These are phyloP conservation scores for Cyphomyrmex costatus DNA, from an alignment of 1,140 invertebrate genomes.

Conservation along the genomic window DNA sequence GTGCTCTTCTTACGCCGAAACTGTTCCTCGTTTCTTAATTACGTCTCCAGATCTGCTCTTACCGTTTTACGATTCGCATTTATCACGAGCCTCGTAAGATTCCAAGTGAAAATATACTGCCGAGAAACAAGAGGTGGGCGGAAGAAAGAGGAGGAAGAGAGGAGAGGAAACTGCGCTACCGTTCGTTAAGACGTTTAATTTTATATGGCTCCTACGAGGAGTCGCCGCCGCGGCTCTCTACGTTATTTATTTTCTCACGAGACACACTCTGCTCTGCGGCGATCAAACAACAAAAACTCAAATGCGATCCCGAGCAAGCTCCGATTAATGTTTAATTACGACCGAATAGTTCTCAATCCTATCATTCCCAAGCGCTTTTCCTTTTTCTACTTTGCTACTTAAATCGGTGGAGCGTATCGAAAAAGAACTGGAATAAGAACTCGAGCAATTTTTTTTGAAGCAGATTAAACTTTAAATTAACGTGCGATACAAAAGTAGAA, in stretches of 20 bases:
- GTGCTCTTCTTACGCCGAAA: constrained; percentile 56
- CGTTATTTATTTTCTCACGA: constrained; percentile 61
- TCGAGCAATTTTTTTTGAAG: neutral
- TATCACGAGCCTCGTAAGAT: constrained; percentile 74
- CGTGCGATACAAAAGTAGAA: neutral
- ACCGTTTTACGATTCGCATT: constrained; percentile 75
- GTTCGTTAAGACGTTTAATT: constrained; percentile 75
- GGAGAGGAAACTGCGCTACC: constrained; percentile 11
- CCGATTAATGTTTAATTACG: constrained; percentile 50
- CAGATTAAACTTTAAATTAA: constrained; percentile 33
- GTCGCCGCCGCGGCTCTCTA: neutral
- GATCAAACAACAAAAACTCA: constrained; percentile 23
- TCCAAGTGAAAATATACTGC: constrained; percentile 69
- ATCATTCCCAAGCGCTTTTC: neutral
- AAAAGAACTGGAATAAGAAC: constrained; percentile 9
- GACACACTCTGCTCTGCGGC: constrained; percentile 26
- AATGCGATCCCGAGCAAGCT: constrained; percentile 20
- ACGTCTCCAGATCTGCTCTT: constrained; percentile 67
- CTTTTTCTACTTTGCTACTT: constrained; percentile 27
- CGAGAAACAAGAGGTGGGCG: constrained; percentile 68
- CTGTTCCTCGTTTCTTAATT: constrained; percentile 72
- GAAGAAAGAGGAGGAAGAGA: neutral
- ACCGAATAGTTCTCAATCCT: constrained; percentile 16
- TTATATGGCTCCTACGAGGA: constrained; percentile 55
- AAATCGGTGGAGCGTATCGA: constrained; percentile 31